Evolutionary conservation across 2,113 vertebrate genomes (phyloP).

Genomic region (Manacus vitellinus): DNA sequence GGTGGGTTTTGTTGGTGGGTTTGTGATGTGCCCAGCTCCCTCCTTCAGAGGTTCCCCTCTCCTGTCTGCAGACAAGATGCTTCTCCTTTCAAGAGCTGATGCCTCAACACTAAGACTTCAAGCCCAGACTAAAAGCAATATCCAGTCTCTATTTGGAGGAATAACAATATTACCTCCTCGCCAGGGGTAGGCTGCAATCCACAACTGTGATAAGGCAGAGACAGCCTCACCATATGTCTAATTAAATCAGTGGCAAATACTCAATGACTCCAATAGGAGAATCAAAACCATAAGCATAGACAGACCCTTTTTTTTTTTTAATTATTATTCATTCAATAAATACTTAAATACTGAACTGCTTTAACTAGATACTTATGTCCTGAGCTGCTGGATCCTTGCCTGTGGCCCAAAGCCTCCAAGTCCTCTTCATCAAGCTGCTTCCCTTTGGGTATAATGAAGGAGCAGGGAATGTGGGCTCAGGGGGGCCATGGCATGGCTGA

Average conservation of each 20-base stretch:
- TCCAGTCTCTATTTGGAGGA: background rate
- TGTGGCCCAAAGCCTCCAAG: background rate
- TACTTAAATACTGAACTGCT: background rate
- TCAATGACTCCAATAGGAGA: background rate
- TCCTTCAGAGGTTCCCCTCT: background rate
- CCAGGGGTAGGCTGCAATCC: background rate
- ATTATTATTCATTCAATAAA: background rate
- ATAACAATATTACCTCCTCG: background rate
- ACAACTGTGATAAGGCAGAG: background rate
- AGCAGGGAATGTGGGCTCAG: background rate
- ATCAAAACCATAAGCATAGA: background rate
- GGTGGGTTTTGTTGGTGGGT: background rate
- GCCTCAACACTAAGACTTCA: background rate
- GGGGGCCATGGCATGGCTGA: background rate
- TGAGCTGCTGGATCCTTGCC: background rate
- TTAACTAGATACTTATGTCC: background rate
- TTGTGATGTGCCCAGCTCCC: background rate
- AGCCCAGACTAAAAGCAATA: background rate
- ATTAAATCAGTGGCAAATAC: background rate
- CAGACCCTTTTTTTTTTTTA: background rate
- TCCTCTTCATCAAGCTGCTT: background rate
- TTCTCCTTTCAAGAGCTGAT: background rate
- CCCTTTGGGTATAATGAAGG: fast-evolving
- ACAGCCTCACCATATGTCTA: background rate
- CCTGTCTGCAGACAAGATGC: background rate